Evolutionary conservation across 2,113 vertebrate genomes (phyloP), one percentile per base, ranked within the genome.

Genomic region (Antigone vipio): DNA sequence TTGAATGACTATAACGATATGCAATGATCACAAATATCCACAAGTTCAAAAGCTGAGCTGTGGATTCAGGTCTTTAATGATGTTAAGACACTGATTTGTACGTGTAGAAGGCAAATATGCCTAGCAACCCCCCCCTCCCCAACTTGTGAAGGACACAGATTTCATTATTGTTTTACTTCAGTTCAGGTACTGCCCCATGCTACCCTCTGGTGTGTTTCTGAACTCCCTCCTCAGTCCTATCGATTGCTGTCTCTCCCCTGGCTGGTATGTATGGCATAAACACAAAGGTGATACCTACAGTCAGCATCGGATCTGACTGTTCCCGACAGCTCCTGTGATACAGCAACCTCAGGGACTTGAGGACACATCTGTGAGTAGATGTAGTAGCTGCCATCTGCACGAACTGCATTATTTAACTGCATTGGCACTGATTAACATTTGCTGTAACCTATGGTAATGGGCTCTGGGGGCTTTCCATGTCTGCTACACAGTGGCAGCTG

Each of bases 381-480:
- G 98, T 96, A 96, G 97, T 96, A 93, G 97, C 97, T 97, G 98
- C 98, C 98, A 98, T 99, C 98, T 99, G 98, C 98, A 98, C 97
- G 94, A 97, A 96, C 98, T 99, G 98, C 98, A 99, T 99, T 99
- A 99, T 99, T 99, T 98, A 99, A 98, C 98, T 98, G 98, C 88
- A 89, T 89, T 98, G 98, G 98, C 98, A 97, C 98, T 98, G 98
- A 98, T 98, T 98, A 98, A 98, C 98, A 98, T 98, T 99, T 98
- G 98, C 98, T 98, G 98, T 98, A 98, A 98, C 98, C 98, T 98
- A 98, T 98, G 98, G 98, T 99, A 98, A 98, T 98, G 98, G 98
- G 98, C 98, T 98, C 98, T 97, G 97, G 98, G 98, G 98, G 98
- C 97, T 98, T 98, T 97, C 98, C 97, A 95, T 98, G 98, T 98